These are phyloP conservation scores for Linyphia triangularis DNA, from an alignment of 2,888 invertebrate genomes.

Conservation along the genomic window DNA sequence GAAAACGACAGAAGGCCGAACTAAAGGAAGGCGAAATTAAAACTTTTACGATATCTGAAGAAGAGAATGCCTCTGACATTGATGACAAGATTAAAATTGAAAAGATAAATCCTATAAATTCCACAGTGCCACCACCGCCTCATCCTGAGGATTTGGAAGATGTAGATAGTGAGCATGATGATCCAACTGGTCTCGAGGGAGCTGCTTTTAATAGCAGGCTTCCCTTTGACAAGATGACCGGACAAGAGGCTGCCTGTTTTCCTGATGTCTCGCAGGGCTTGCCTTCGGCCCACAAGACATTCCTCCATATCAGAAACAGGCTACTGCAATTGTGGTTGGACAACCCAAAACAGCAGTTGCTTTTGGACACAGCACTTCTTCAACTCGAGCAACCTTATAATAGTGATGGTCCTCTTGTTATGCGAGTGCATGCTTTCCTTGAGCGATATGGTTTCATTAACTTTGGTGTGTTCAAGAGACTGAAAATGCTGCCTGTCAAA, in stretches of 20 bases:
- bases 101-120: conserved; percentile 52
- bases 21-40: conserved; percentile 80
- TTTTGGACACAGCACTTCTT: conserved; percentile 88
- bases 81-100: conserved; percentile 77
- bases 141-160: conserved; percentile 78
- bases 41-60: conserved; percentile 79
- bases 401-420: conserved; percentile 90
- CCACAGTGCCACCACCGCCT: conserved; percentile 7
- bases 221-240: conserved; percentile 96
- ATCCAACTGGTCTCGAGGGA: conserved; percentile 81
- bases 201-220: conserved; percentile 86
- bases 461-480: conserved; percentile 95
- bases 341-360: conserved; percentile 94
- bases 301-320: conserved; percentile 93
- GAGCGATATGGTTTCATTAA: conserved; percentile 98
- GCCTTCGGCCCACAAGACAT: conserved; percentile 90
- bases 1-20: conserved; percentile 77
- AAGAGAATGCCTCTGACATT: conserved; percentile 78
- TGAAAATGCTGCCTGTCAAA: conserved; percentile 82
- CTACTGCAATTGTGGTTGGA: conserved; percentile 96
- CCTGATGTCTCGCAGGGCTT: conserved; percentile 92
- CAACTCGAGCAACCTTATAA: conserved; percentile 93
- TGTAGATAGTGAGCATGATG: conserved; percentile 82
- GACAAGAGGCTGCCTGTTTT: conserved; percentile 95
- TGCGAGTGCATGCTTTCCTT: conserved; percentile 92